Conservation (phyloP, 2,797 vertebrate genomes). For the Lagorchestes hirsutus region DNA sequence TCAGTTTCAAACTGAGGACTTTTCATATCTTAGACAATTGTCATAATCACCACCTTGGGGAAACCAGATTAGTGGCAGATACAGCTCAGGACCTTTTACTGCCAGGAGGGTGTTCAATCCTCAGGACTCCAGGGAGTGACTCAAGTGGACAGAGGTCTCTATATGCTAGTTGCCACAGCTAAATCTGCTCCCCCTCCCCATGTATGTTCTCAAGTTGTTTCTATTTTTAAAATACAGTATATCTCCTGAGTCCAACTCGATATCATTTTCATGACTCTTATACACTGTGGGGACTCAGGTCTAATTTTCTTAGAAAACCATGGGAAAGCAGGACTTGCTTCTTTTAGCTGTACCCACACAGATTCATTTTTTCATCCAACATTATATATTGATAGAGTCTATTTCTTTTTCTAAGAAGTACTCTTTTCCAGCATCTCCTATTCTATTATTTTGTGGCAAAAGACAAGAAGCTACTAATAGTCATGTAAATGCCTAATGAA, state of each 20-base stretch:
- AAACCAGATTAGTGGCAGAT: not conserved
- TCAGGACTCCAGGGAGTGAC: not conserved
- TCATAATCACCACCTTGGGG: not conserved
- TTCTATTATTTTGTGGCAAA: not conserved
- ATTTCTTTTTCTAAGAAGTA: not conserved
- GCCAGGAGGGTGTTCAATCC: not conserved
- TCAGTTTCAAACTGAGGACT: not conserved
- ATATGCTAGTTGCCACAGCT: not conserved
- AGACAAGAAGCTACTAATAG: not conserved
- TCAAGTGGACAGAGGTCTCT: not conserved
- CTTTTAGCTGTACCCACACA: not conserved
- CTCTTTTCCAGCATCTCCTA: not conserved
- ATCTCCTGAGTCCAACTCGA: not conserved
- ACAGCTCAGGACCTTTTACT: not conserved
- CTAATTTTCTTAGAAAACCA: not conserved
- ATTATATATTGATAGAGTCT: not conserved
- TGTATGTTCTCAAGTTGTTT: not conserved
- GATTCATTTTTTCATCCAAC: not conserved
- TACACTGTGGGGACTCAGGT: not conserved
- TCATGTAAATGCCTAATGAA: not conserved
- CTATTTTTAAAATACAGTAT: not conserved
- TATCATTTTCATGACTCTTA: not conserved
- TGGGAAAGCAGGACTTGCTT: not conserved
- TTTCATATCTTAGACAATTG: not conserved
- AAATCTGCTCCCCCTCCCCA: not conserved